Conservation (phyloP, 2,888 invertebrate species). For the Limnephilus auricula region DNA sequence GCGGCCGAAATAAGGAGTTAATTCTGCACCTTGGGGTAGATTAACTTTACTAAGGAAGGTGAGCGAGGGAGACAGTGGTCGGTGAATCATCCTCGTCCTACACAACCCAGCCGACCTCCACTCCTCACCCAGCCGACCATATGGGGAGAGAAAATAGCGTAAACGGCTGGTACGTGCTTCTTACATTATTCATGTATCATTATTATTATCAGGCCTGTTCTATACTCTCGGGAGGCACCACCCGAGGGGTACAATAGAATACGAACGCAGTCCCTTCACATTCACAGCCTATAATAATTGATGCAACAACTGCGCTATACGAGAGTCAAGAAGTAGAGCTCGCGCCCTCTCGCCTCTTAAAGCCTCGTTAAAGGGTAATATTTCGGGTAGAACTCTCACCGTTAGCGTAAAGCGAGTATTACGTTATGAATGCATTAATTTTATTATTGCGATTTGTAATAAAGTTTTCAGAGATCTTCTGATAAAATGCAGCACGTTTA, state of each 20-base stretch:
- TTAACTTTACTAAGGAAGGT: neutral
- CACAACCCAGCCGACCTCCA: neutral
- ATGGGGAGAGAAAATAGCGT: neutral
- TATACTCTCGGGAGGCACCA: neutral
- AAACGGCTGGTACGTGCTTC: neutral
- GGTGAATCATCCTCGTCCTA: neutral
- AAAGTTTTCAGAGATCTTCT: neutral
- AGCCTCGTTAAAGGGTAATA: neutral
- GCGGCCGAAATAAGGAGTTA: neutral
- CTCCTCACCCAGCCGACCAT: neutral
- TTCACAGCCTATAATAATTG: neutral
- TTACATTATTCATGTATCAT: neutral
- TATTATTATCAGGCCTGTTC: neutral
- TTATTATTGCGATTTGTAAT: neutral
- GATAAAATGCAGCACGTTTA: neutral
- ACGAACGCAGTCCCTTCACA: neutral
- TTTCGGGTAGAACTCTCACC: neutral
- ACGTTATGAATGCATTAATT: neutral
- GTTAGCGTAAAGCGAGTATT: neutral
- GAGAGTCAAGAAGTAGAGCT: neutral
- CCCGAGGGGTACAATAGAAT: neutral
- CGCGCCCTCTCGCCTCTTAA: neutral
- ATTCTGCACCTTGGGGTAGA: neutral
- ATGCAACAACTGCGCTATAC: neutral
- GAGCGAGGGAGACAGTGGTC: neutral